Base-by-base conservation (phyloP, 92 coral and sea anemone genomes). In the Actinernus sp. region DNA sequence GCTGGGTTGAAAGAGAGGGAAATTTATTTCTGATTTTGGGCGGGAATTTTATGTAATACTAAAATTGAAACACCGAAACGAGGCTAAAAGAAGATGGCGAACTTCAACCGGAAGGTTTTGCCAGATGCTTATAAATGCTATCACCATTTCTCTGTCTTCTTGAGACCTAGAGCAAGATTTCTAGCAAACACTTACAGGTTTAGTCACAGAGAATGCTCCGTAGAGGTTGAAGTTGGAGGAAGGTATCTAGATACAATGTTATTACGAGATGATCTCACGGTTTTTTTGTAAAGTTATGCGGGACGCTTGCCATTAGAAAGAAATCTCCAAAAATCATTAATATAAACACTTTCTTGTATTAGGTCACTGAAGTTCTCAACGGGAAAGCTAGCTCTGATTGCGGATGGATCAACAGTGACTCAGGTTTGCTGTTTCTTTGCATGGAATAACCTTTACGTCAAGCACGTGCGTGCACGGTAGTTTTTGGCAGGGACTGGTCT, bases 361-460 rank as follows among this genome's bases (percentile, higher is more conserved):
- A 89, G 96, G 34, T 74, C 65, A 24, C 67, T 90, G 79, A 72
- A 24, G 18, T 85, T 90, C 31, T 83, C 91, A 22, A 86, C 88
- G 34, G 84, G 84, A 48, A 90, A 83, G 34, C 63, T 90, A 30
- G 97, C 97, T 8, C 70, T 62, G 46, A 49, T 90, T 26, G 97
- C 97, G 18, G 92, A 85, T 61, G 97, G 97, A 17, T 71, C 97
- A 20, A 79, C 88, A 8, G 85, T 86, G 40, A 83, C 81, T 2
- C 79, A 90, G 86, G 97, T 90, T 61, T 29, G 64, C 3, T n/a
- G 22, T 34, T 34, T 34, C 14, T n/a, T n/a, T n/a, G n/a, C n/a
- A n/a, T n/a, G n/a, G n/a, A n/a, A n/a, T n/a, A n/a, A n/a, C n/a
- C n/a, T n/a, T n/a, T n/a, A n/a, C n/a, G n/a, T n/a, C n/a, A n/a